Base-by-base conservation (phyloP, 2,797 vertebrate genomes). In the Acipenser oxyrinchus region DNA sequence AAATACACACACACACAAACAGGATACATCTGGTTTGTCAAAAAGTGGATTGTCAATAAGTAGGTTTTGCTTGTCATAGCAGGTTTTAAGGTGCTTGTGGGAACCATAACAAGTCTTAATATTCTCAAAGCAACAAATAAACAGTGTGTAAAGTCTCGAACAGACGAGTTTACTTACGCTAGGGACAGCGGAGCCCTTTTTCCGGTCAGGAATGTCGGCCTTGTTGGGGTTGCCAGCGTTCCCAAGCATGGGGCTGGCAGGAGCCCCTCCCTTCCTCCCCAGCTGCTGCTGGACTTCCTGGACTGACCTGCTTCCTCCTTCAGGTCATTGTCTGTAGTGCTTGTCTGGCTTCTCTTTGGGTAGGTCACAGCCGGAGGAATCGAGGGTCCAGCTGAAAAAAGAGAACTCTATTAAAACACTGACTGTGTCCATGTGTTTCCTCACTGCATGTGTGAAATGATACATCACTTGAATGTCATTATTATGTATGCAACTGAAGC, bases 181-280 rank as follows among this genome's bases (percentile, higher is more conserved):
- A n/a, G 94, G 91, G 59, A 87, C 86, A 61, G 90, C 88, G 1
- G 88, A 91, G 70, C 90, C 90, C 81, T 94, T 95, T 86, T 96
- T 95, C 75, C 94, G 93, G 65, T 98, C 95, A 1, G 95, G 96
- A 85, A 99, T 97, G 83, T 98, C 97, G 0, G 96, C 94, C 83
- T 99, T 98, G 83, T 99, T 99, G 78, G 97, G 95, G 80, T 99
- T 98, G 86, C 89, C 94, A 75, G 95, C 95, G 49, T 91, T 98
- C 72, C 96, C 97, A 73, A 98, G 90, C 84, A 96, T 86, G 1
- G 97, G 96, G 78, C 95, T 97, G 58, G 94, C 89, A 4, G 93
- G 93, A 7, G 90, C 89, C 6, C 87, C 85, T 48, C 91, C 78
- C 91, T 88, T 60, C 90, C 90, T 37, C 81, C 89, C 50, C 87